Conservation (phyloP, 2,113 vertebrate genomes). For the Malurus melanocephalus region DNA sequence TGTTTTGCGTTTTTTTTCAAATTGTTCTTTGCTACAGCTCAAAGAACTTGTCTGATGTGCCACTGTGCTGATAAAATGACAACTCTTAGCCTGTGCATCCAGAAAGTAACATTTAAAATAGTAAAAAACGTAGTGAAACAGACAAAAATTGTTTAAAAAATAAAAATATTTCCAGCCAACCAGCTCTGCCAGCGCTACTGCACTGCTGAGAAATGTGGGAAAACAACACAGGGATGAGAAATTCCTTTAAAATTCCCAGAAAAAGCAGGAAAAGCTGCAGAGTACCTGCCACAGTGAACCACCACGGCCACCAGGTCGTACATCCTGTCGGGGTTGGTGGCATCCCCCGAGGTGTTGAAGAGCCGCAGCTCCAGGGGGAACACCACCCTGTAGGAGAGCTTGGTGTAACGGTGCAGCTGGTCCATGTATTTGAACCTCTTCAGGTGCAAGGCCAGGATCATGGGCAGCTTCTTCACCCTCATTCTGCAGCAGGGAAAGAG, state of each 20-base stretch:
- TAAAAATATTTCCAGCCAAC: not conserved
- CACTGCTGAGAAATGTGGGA: fast-evolving
- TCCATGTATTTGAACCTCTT: constrained; percentile 96
- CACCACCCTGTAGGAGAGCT: constrained; percentile 91
- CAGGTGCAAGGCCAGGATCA: constrained; percentile 90
- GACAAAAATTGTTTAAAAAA: not conserved
- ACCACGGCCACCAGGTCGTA: constrained; percentile 93
- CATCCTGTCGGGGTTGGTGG: constrained; percentile 89
- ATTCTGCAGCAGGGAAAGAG: constrained; percentile 62
- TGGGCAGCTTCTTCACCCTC: constrained; percentile 91
- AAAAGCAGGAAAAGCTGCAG: not conserved
- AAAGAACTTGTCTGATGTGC: not conserved
- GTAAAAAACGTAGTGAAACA: not conserved
- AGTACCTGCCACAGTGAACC: constrained; percentile 88
- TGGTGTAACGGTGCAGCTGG: constrained; percentile 93
- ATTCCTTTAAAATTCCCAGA: fast-evolving
- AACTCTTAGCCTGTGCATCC: not conserved
- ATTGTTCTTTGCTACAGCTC: not conserved
- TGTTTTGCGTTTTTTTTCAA: not conserved
- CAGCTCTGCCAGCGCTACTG: not conserved
- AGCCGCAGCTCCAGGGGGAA: constrained; percentile 91
- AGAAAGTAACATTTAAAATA: not conserved
- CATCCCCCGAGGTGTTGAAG: constrained; percentile 92
- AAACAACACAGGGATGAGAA: fast-evolving
- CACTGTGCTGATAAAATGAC: not conserved